Conservation (phyloP, 2,888 invertebrate species). For the Sisyra terminalis region DNA sequence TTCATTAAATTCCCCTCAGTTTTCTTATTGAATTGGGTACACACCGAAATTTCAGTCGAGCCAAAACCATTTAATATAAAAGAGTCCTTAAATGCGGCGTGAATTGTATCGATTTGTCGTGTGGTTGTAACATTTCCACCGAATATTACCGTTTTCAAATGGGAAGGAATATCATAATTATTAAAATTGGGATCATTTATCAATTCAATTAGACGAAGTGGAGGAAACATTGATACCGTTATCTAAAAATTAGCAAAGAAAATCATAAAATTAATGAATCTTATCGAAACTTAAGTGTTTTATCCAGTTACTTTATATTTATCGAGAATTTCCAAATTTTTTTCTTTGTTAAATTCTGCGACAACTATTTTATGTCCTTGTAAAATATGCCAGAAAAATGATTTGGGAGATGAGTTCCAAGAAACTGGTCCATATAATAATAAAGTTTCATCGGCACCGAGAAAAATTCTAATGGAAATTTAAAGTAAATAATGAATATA, state of each 20-base stretch:
- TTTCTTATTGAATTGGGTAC: not conserved
- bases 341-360: too few species aligned
- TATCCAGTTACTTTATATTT: too few species aligned
- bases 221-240: not conserved
- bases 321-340: too few species aligned
- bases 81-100: not conserved
- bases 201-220: not conserved
- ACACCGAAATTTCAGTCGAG: not conserved
- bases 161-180: not conserved
- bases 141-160: not conserved
- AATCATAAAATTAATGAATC: not conserved
- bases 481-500: too few species aligned
- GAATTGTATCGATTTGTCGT: not conserved
- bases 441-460: too few species aligned
- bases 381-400: too few species aligned
- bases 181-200: not conserved
- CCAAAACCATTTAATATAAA: not conserved
- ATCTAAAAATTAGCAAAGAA: not conserved
- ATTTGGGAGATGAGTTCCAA: too few species aligned
- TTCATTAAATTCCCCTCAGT: not conserved
- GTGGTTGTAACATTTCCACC: not conserved
- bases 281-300: too few species aligned
- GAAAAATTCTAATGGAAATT: too few species aligned
- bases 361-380: too few species aligned
- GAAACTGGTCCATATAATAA: too few species aligned